phyloP scores from a whole-genome alignment of 2,113 vertebrate genomes.

The Mesocricetus auratus region DNA sequence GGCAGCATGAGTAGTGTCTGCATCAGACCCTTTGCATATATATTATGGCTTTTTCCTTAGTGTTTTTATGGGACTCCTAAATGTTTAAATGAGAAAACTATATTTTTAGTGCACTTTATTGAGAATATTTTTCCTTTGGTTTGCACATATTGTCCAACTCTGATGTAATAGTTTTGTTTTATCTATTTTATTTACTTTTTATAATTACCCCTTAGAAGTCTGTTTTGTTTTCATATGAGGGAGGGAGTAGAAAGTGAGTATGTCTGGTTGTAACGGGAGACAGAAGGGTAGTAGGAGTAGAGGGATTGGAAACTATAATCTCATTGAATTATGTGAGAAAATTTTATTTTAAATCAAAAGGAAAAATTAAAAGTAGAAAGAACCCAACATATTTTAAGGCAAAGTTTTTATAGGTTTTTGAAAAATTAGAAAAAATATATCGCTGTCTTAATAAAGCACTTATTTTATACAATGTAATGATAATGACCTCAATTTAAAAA shows the following conservation, averaged over 20 bases:
- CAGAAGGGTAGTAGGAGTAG: neutral
- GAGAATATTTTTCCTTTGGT: neutral
- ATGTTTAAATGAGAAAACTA: neutral
- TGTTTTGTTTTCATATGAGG: neutral
- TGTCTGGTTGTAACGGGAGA: fast-evolving
- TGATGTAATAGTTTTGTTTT: neutral
- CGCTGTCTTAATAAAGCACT: neutral
- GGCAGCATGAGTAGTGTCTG: too few relatives aligned
- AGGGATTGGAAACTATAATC: neutral
- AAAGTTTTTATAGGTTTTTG: neutral
- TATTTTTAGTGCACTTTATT: neutral
- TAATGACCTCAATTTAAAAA: neutral
- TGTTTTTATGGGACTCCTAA: neutral
- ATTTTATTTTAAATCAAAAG: neutral
- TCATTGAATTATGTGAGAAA: neutral
- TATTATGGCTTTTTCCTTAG: neutral
- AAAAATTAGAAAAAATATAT: neutral
- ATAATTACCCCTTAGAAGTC: neutral
- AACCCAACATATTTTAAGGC: neutral
- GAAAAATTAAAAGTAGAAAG: neutral
- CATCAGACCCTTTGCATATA: neutral
- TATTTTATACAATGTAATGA: neutral
- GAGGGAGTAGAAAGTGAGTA: too few relatives aligned
- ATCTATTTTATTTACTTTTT: neutral
- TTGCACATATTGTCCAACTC: neutral